phyloP scores from a whole-genome alignment of 35 echinoderm and acorn worm genomes.

The Diadema setosum region DNA sequence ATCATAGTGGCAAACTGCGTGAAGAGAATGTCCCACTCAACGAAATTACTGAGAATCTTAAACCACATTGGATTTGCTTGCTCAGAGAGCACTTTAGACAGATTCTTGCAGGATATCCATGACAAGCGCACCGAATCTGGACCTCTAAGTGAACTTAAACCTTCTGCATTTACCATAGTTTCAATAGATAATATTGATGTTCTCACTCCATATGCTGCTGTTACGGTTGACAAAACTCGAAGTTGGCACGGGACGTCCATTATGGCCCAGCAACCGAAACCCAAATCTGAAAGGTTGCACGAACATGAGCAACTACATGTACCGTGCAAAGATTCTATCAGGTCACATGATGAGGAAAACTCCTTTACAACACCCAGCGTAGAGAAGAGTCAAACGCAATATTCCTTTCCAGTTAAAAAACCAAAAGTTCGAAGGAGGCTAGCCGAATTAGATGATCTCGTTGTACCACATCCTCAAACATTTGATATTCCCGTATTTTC shows the following conservation, averaged over 20 bases:
- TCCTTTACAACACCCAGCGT: neutral
- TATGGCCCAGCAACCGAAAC: constrained; percentile 40
- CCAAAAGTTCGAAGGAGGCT: neutral
- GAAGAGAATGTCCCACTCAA: constrained; percentile 23
- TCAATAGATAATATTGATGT: constrained; percentile 47
- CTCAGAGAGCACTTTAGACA: constrained; percentile 24
- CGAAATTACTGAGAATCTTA: constrained; percentile 30
- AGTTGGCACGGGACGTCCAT: constrained; percentile 52
- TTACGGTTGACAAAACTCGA: neutral
- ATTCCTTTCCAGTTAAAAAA: neutral
- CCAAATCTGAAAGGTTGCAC: neutral
- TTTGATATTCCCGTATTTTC: neutral
- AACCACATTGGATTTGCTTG: constrained; percentile 24
- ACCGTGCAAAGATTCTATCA: neutral
- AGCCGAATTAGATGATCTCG: neutral
- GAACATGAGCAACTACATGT: neutral
- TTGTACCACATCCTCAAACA: neutral
- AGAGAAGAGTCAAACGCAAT: too few species aligned
- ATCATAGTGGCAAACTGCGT: constrained; percentile 18
- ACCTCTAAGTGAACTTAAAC: neutral
- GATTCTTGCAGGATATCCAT: neutral
- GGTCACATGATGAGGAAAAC: neutral
- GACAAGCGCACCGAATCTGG: neutral
- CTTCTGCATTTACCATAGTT: constrained; percentile 16
- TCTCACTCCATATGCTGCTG: constrained; percentile 20